Evolutionary conservation across 2,888 invertebrate species (phyloP).

Genomic region (Chalcis sispes): DNA sequence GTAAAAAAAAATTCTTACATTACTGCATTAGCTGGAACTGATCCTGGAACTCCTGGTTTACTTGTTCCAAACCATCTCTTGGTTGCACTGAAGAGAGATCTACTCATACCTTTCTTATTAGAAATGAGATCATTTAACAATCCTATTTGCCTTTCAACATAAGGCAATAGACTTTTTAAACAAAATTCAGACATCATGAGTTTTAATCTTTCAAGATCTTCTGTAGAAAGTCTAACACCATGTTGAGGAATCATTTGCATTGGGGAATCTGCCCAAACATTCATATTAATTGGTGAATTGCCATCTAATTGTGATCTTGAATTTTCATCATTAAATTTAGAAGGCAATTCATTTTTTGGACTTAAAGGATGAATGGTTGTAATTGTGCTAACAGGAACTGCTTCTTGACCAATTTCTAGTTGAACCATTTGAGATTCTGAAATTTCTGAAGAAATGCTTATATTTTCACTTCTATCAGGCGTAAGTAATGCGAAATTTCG

Average conservation of each 20-base stretch:
- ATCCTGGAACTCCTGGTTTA: slow-evolving; percentile 84
- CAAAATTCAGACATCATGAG: slow-evolving; percentile 92
- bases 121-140: slow-evolving; percentile 87
- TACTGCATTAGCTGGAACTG: slow-evolving; percentile 85
- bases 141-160: slow-evolving; percentile 92
- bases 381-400: slow-evolving; percentile 71
- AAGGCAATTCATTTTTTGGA: slow-evolving; percentile 79
- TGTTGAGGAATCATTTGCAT: slow-evolving; percentile 79
- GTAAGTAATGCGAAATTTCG: slow-evolving; percentile 67
- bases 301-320: slow-evolving; percentile 57
- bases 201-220: slow-evolving; percentile 91
- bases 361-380: slow-evolving; percentile 84
- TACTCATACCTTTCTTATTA: slow-evolving; percentile 93
- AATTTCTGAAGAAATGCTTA: slow-evolving; percentile 69
- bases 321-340: slow-evolving; percentile 59
- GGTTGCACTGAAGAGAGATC: slow-evolving; percentile 94
- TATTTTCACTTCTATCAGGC: slow-evolving; percentile 68
- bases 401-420: slow-evolving; percentile 78
- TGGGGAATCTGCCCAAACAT: slow-evolving; percentile 80
- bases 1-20: slow-evolving; percentile 81
- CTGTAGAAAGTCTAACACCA: slow-evolving; percentile 86
- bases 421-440: slow-evolving; percentile 66
- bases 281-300: slow-evolving; percentile 75
- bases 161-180: slow-evolving; percentile 90
- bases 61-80: slow-evolving; percentile 96